Evolutionary conservation across 1,140 invertebrate species (phyloP).

Genomic region (Zaprionus capensis): DNA sequence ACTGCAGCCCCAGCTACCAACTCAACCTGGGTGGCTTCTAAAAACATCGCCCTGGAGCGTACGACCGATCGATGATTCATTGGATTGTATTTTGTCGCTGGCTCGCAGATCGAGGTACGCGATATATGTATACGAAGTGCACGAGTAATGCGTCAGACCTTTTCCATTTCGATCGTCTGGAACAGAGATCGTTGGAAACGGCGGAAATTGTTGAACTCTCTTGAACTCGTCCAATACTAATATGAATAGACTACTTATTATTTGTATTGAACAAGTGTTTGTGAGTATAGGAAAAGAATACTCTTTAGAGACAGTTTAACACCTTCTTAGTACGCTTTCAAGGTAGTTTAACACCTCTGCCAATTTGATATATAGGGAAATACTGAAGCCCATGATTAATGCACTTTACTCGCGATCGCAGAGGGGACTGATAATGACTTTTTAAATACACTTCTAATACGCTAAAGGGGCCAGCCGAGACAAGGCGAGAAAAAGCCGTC

Average conservation of each 20-base stretch:
- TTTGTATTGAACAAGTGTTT: too few species aligned
- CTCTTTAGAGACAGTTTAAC: too few species aligned
- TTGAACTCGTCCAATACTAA: neutral
- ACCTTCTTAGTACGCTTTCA: neutral
- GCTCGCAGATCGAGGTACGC: constrained; percentile 39
- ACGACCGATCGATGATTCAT: constrained; percentile 2
- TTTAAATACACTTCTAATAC: constrained; percentile 78
- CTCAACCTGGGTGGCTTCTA: constrained; percentile 15
- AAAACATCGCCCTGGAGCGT: constrained; percentile 20
- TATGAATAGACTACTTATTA: too few species aligned
- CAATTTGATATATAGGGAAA: neutral
- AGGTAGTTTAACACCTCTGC: neutral
- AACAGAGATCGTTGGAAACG: neutral
- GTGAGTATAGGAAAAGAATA: too few species aligned
- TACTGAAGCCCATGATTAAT: constrained; percentile 34
- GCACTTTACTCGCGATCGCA: constrained; percentile 31
- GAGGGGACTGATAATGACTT: constrained; percentile 71
- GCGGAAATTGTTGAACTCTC: neutral
- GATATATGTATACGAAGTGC: constrained; percentile 5
- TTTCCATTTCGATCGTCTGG: constrained; percentile 48
- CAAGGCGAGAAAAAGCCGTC: constrained; percentile 44
- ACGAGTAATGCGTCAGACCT: constrained; percentile 62
- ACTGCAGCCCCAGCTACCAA: constrained; percentile 38
- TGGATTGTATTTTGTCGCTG: neutral
- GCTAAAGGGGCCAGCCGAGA: constrained; percentile 71